These are phyloP conservation scores for Sweltsa coloradensis DNA, from an alignment of 1,140 invertebrate genomes.

Conservation along the genomic window DNA sequence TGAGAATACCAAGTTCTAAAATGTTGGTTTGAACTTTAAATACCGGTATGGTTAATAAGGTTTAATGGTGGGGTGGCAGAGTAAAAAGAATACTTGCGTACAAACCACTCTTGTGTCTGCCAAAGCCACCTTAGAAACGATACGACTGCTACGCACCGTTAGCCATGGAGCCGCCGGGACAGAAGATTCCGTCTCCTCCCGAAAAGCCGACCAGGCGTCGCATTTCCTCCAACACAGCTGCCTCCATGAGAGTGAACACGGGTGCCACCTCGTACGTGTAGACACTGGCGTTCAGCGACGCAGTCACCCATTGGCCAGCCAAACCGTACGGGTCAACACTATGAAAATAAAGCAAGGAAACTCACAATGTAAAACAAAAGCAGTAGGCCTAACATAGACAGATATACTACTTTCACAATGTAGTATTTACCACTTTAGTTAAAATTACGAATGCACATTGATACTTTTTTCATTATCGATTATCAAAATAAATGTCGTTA, in stretches of 20 bases:
- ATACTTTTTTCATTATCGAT: conserved; percentile 4
- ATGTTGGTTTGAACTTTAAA: no score
- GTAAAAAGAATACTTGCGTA: no score
- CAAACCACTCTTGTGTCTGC: no score
- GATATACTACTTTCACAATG: neutral
- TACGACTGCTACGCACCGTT: no score
- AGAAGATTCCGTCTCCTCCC: conserved; percentile 52
- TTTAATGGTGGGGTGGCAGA: no score
- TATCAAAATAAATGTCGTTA: neutral
- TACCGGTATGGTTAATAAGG: no score
- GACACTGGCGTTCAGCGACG: conserved; percentile 37
- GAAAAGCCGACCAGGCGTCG: conserved; percentile 30
- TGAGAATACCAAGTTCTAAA: no score
- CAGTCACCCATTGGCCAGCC: conserved; percentile 38
- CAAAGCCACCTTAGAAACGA: no score
- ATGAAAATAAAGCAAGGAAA: conserved; percentile 4
- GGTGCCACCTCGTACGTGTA: conserved; percentile 42
- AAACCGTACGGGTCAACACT: conserved; percentile 39
- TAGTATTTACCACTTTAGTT: neutral
- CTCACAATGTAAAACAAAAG: neutral
- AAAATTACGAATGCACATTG: neutral
- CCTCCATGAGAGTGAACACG: conserved; percentile 41
- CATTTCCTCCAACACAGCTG: conserved; percentile 35
- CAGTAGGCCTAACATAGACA: neutral
- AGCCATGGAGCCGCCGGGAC: conserved; percentile 60